phyloP scores from a whole-genome alignment of 2,797 vertebrate species.

The Rhynchonycteris naso region DNA sequence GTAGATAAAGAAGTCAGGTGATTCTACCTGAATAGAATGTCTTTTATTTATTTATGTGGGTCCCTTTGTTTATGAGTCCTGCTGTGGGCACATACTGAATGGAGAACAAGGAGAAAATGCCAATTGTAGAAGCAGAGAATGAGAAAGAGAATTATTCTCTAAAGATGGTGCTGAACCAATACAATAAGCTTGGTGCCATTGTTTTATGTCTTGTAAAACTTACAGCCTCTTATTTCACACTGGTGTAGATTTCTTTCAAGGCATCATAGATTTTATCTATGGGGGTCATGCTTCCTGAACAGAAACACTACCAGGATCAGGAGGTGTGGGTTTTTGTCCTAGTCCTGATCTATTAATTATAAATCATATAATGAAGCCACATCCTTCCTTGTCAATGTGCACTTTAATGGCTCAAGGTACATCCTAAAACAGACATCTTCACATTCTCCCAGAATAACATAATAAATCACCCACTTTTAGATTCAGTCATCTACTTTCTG shows the following conservation, averaged over 20 bases:
- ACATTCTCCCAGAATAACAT: slow-evolving; percentile 32
- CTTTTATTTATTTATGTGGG: slow-evolving; percentile 46
- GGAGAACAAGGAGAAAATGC: neutral
- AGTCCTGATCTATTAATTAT: neutral
- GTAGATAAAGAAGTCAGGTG: neutral
- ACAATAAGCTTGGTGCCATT: neutral
- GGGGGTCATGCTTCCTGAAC: neutral
- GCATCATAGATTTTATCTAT: neutral
- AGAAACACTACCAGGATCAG: neutral
- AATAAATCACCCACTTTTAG: slow-evolving; percentile 64
- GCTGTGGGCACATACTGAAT: neutral
- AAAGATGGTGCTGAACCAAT: neutral
- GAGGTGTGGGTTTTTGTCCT: neutral
- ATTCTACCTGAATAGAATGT: neutral
- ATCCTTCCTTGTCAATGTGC: neutral
- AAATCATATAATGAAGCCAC: neutral
- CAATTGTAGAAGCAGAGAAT: neutral
- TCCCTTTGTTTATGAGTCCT: slow-evolving; percentile 13
- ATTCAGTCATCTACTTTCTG: slow-evolving; percentile 23
- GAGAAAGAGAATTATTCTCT: slow-evolving; percentile 32
- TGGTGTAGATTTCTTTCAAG: neutral
- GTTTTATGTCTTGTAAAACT: slow-evolving; percentile 28
- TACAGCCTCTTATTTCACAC: neutral
- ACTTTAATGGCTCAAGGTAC: neutral
- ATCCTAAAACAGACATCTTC: slow-evolving; percentile 21